Conservation (phyloP, 2,797 vertebrate species). For the Valencia hispanica region DNA sequence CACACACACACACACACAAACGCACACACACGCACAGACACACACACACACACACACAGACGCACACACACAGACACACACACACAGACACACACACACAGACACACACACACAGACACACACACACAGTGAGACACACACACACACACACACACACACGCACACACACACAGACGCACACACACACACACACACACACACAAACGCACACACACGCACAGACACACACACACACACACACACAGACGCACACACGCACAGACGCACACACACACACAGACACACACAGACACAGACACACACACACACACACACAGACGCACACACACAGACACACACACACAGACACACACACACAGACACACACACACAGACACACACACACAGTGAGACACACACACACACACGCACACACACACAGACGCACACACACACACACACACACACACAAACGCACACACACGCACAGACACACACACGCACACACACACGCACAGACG, state of each 20-base stretch:
- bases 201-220: too few species aligned
- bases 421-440: constrained; percentile 1
- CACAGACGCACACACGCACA: background rate
- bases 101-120: background rate
- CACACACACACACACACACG: constrained; percentile 3
- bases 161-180: background rate
- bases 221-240: background rate
- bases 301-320: background rate
- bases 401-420: background rate
- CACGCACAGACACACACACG: background rate
- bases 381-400: background rate
- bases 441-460: too few species aligned
- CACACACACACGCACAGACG: background rate
- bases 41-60: background rate
- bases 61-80: background rate
- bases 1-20: too few species aligned
- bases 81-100: constrained; percentile 2
- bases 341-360: background rate
- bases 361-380: constrained; percentile 1
- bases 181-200: background rate
- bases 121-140: background rate
- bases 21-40: background rate
- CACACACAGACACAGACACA: too few species aligned
- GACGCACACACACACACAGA: background rate
- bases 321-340: background rate